Base-by-base conservation (phyloP, 2,113 vertebrate species). In the Ceyx melanurus region DNA sequence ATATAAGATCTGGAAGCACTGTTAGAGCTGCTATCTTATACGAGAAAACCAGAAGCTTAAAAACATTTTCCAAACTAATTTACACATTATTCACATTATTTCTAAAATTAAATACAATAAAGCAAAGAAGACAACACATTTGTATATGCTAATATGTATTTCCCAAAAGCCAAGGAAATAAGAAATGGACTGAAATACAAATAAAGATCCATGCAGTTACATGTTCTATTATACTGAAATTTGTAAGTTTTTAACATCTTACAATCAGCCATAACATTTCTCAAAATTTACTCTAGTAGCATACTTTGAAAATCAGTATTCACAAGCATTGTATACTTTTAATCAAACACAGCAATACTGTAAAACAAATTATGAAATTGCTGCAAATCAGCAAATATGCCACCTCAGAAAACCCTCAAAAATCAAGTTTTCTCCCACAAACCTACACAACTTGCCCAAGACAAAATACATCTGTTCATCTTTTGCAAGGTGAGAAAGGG, bases 401-500 rank as follows among this genome's bases (percentile, higher is more conserved):
- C 5, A 3, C 23, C n/a, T 61, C 35, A 86, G n/a, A 91, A 58
- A 71, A n/a, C 28, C 8, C 33, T 11, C 54, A 66, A 42, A 83
- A 88, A 61, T 19, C 13, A 66, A 56, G 25, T 35, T 62, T 53
- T 75, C 31, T 82, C 14, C 12, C 15, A 71, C 57, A 85, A 64
- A 82, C 18, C 15, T 60, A 56, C 4, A 3, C 31, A 81, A 53
- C 7, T 45, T 26, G 58, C 21, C 7, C 42, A 73, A 11, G 13
- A 15, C 8, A 29, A 86, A 88, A 61, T 21, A 72, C 0, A 0
- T 7, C 13, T 43, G 8, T 31, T 48, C 10, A 8, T 51, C 37
- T 46, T 87, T 37, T 37, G 22, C 53, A 89, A 68, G 11, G 43
- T 7, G 0, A 67, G 61, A 74, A 67, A 45, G 10, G 23, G 18